Evolutionary conservation across 1,140 invertebrate genomes (phyloP), one percentile per base, ranked within the genome.

Genomic region (Drosophila virilis): DNA sequence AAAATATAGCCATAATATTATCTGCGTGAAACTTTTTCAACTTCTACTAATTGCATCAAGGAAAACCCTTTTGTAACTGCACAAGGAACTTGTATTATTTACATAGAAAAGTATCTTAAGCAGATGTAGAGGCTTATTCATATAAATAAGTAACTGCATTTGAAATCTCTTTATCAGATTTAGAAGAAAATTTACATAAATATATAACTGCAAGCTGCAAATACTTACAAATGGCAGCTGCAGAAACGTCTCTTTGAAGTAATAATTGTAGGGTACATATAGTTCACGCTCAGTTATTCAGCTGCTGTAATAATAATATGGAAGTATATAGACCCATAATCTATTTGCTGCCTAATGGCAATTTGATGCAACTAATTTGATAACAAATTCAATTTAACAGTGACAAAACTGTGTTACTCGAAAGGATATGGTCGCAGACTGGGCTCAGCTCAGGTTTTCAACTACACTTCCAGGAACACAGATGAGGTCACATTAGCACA

Each of bases 341-440:
- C 64, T 80, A 64, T 68, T 74, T 64, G 57, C 35, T 28, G 43
- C 40, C 70, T 74, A 89, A 83, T 83, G 62, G 73, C 74, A 66
- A 83, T 83, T 80, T 80, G 84, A 88, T 88, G 84, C 65, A 78
- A 84, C 77, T 89, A 78, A 88, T 84, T 89, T 80, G 84, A 88
- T 84, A 89, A 84, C 80, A 75, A 88, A 88, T 88, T 88, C 84
- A 88, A 89, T 88, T 83, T 80, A 61, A 83, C 77, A 88, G 62
- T 77, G 68, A 65, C 83, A 79, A 77, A 83, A 79, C 72, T 77
- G 68, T 67, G 71, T 65, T 75, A 70, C 64, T 52, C 43, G 46
- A 50, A 50, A 60, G 70, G 55, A 73, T 55, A 62, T 74, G 42
- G 57, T 38, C 22, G 13, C 38, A 12, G 17, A 28, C 13, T 45